Base-by-base conservation (phyloP, 2,113 vertebrate genomes). In the Dipodomys merriami region DNA sequence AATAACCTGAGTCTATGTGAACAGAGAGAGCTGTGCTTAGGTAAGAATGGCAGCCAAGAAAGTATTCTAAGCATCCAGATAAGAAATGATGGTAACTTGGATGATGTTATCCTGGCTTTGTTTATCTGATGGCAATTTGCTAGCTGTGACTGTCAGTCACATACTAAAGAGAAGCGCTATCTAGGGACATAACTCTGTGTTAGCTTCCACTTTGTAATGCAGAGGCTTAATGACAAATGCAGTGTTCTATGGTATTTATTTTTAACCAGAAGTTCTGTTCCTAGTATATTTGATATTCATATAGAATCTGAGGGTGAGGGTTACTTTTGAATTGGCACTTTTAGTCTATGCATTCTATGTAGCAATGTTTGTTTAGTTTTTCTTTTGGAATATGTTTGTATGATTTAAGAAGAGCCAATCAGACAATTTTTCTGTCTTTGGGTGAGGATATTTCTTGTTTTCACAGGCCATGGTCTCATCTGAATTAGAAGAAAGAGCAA, bases 261-360 rank as follows among this genome's bases (percentile, higher is more conserved):
- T 57, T 74, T 80, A 46, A 39, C 49, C 64, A 33, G 46, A 64
- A 80, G 53, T 80, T 33, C 76, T 80, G 3, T 76, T 91, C 44
- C 6, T 44, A 77, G n/a, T 13, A 0, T 71, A 72, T 46, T 30
- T 80, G 53, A 9, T 78, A 65, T 83, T 25, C 0, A 23, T 87
- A 67, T 20, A 71, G 30, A 60, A 76, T 29, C 35, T 68, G 62
- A 83, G 29, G n/a, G 15, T 84, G 57, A 89, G 19, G 11, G 67
- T 90, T 76, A 19, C 57, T 92, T 90, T 81, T 86, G 64, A 91
- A 53, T 79, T 68, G 83, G 20, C 20, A 62, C 6, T 80, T 44
- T 74, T 87, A 11, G 23, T 69, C 12, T 33, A 6, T 82, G 23
- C 20, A 44, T 90, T 57, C 13, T 81, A 12, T 46, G 35, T 29